phyloP scores from a whole-genome alignment of 1,140 invertebrate species.

The Sminthurides bifidus region DNA sequence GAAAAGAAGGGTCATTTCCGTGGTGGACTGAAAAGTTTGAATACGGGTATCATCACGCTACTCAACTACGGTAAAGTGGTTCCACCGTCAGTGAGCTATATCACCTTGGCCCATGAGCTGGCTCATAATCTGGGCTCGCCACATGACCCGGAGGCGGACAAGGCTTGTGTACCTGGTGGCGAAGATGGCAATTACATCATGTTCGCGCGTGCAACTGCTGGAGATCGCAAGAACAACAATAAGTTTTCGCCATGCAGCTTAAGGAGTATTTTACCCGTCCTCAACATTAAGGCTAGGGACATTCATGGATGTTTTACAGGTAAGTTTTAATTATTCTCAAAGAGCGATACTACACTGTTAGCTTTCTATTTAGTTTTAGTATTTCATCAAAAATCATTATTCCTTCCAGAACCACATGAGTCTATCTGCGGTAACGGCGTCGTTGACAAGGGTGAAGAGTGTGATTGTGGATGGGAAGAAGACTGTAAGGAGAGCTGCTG shows the following conservation, averaged over 20 bases:
- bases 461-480: slow-evolving; percentile 96
- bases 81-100: slow-evolving; percentile 93
- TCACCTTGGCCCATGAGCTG: slow-evolving; percentile 97
- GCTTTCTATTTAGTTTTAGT: slow-evolving; percentile 3
- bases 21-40: slow-evolving; percentile 85
- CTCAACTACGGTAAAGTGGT: slow-evolving; percentile 98
- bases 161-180: slow-evolving; percentile 54
- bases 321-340: slow-evolving; percentile 37
- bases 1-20: slow-evolving; percentile 90
- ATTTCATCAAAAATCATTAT: slow-evolving; percentile 10
- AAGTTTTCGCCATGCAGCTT: slow-evolving; percentile 84
- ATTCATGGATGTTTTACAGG: slow-evolving; percentile 83
- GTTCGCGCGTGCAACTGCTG: slow-evolving; percentile 48
- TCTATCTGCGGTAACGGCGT: slow-evolving; percentile 95
- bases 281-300: slow-evolving; percentile 81
- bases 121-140: slow-evolving; percentile 97
- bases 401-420: slow-evolving; percentile 61
- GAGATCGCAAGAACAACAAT: slow-evolving; percentile 62
- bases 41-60: slow-evolving; percentile 95
- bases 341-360: not conserved
- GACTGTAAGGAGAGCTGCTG: slow-evolving; percentile 90
- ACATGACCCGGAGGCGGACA: slow-evolving; percentile 76
- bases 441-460: slow-evolving; percentile 87
- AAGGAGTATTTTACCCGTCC: slow-evolving; percentile 85
- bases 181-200: slow-evolving; percentile 51